A percentile compares a stretch with the other conserved stretches of the same genome.
phyloP scores from a whole-genome alignment of 1,140 invertebrate genomes.

The Orussus abietinus region DNA sequence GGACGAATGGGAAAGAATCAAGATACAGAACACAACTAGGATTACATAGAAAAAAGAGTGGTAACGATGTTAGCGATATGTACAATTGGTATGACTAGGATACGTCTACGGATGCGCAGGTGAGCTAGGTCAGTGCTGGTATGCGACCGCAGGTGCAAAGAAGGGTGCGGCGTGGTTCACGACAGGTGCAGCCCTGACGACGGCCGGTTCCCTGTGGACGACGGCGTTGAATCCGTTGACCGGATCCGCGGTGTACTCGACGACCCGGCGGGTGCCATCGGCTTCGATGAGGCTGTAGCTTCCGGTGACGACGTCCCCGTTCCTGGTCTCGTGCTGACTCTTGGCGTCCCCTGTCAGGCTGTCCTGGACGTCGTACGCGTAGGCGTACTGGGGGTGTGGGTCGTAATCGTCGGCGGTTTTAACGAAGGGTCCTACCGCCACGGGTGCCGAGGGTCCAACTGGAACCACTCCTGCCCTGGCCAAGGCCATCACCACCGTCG shows the following conservation, averaged over 20 bases:
- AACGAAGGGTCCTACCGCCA: constrained; percentile 20
- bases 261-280: constrained; percentile 47
- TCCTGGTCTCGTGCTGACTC: constrained; percentile 60
- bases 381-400: constrained; percentile 60
- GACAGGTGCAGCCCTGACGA: constrained; percentile 14
- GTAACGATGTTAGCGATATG: neutral
- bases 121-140: constrained; percentile 19
- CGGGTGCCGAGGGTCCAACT: constrained; percentile 9
- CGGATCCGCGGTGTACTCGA: constrained; percentile 47
- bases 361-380: constrained; percentile 63
- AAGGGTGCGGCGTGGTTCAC: constrained; percentile 15
- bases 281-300: constrained; percentile 49
- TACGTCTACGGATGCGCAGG: no score
- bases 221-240: constrained; percentile 53
- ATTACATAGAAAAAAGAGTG: constrained; percentile 12
- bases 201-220: constrained; percentile 42
- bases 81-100: no score
- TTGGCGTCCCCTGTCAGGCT: constrained; percentile 65
- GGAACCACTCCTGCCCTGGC: constrained; percentile 26
- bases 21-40: constrained; percentile 16
- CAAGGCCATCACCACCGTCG: constrained; percentile 14
- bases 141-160: constrained; percentile 22
- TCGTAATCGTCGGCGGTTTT: constrained; percentile 39
- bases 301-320: constrained; percentile 57
- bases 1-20: neutral